Conservation (phyloP, 2,888 invertebrate species). For the Vesta saturnalis region DNA sequence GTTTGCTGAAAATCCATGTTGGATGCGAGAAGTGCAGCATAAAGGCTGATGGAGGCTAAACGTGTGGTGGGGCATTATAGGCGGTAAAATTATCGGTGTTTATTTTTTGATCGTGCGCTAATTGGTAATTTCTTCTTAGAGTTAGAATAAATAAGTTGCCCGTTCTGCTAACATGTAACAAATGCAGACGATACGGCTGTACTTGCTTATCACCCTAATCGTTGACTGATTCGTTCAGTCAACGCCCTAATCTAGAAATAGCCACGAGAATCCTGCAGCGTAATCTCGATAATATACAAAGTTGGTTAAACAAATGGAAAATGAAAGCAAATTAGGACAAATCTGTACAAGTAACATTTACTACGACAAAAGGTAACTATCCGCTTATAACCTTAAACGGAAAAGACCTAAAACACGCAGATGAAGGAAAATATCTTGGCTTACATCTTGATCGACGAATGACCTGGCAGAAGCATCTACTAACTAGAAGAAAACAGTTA, state of each 20-base stretch:
- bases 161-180: background rate
- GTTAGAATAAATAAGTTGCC: no score
- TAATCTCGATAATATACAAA: conserved; percentile 12
- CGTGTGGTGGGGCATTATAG: no score
- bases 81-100: no score
- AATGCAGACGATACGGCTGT: background rate
- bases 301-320: background rate
- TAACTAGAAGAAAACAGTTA: no score
- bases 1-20: no score
- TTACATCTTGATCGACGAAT: conserved; percentile 8
- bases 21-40: no score
- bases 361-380: background rate
- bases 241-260: no score
- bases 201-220: background rate
- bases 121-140: no score
- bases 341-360: conserved; percentile 11
- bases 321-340: conserved; percentile 8
- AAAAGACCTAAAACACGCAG: background rate
- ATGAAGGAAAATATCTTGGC: background rate
- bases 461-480: background rate
- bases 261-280: conserved; percentile 1
- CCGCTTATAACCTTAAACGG: conserved; percentile 4
- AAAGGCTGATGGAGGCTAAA: no score
- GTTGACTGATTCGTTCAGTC: no score
- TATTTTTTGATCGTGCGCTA: no score